phyloP scores from a whole-genome alignment of 2,888 invertebrate species.

The Cheilosia soror region DNA sequence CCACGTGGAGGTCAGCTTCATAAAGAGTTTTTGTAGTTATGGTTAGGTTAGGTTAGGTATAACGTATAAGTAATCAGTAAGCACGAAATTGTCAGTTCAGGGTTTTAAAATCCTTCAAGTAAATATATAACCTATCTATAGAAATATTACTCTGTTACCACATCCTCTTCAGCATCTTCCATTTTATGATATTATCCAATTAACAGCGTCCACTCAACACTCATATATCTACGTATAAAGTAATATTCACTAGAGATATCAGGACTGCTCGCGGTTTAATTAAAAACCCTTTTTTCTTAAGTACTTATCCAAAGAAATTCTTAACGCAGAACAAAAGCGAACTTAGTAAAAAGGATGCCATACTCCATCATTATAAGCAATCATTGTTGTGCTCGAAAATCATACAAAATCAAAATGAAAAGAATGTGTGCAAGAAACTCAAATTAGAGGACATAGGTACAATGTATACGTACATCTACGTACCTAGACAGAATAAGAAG shows the following conservation, averaged over 20 bases:
- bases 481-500: slow-evolving; percentile 1
- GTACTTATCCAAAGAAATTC: slow-evolving; percentile 4
- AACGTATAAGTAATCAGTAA: no score
- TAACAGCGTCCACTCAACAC: slow-evolving; percentile 5
- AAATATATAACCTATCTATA: no score
- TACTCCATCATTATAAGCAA: slow-evolving; percentile 51
- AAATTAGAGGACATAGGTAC: slow-evolving; percentile 28
- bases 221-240: no score
- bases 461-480: neutral
- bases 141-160: neutral
- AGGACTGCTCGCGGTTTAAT: slow-evolving; percentile 43
- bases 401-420: slow-evolving; percentile 23
- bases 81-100: no score
- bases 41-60: no score
- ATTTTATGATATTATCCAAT: slow-evolving; percentile 64
- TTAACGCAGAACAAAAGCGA: slow-evolving; percentile 22
- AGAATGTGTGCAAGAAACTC: slow-evolving; percentile 21
- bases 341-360: slow-evolving; percentile 27
- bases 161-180: slow-evolving; percentile 32
- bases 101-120: no score
- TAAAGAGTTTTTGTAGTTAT: no score
- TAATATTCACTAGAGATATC: no score
- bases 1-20: no score
- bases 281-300: slow-evolving; percentile 33
- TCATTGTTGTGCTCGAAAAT: slow-evolving; percentile 39